Evolutionary conservation across 2,888 invertebrate species (phyloP), one percentile per base, ranked within the genome.

Genomic region (Xestia ashworthii): DNA sequence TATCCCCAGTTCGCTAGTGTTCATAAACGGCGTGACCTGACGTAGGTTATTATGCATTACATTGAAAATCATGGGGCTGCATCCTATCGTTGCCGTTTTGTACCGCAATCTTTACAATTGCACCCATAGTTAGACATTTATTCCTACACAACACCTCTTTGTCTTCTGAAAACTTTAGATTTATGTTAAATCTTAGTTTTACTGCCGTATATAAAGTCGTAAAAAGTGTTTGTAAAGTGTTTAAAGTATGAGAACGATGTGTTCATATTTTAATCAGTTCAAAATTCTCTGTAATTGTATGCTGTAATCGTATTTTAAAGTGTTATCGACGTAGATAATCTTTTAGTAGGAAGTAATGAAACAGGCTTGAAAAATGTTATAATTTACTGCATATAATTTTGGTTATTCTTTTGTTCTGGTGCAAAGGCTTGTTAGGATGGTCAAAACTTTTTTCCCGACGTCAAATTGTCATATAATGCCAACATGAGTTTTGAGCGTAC

Each of bases 21-120:
- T 81, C 84, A 83, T 88, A 86, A 88, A 85, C 88, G 88, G 89
- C 88, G 86, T 90, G 91, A 90, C 90, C 90, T 81, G 88, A 87
- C 86, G 84, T 88, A 86, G 88, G 90, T 91, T 91, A 93, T 94
- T 93, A 93, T 89, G 92, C 94, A 92, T 88, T 92, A 93, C 93
- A 94, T 93, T 92, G 92, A 91, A 94, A 94, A 94, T 94, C 91
- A 94, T 91, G 87, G 92, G 91, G 90, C 89, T 88, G 86, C 86
- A 91, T 91, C 92, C 90, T 82, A 90, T 91, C 90, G 89, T 91
- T 92, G 86, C 89, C 91, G 87, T 88, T 89, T 87, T 85, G 80
- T 89, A 89, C 90, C 88, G 84, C 81, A 86, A 88, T 85, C 85
- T 90, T 89, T 84, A 84, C 85, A 82, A 89, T 85, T 89, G 83